Base-by-base conservation (phyloP, 2,113 vertebrate genomes). In the Poeciliopsis retropinna region DNA sequence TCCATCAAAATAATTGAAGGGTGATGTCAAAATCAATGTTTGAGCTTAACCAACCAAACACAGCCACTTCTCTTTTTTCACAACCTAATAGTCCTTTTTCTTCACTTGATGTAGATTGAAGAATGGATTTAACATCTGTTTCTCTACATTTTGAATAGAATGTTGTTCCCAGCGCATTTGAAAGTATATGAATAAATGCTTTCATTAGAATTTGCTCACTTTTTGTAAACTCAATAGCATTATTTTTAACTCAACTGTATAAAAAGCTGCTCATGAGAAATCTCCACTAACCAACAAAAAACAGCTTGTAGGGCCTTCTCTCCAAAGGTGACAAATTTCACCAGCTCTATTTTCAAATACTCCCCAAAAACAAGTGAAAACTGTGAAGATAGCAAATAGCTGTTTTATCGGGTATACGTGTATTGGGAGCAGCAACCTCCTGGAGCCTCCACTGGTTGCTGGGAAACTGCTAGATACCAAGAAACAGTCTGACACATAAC, bases 381-480 rank as follows among this genome's bases (percentile, higher is more conserved):
- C 29, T 32, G 67, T 73, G 34, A 37, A 73, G 60, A 73, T 8
- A 19, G 12, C 62, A 67, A 72, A 72, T 63, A 47, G 34, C 60
- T 64, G n/a, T 76, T 81, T 69, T 72, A 67, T 68, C 72, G 69
- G 70, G 80, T 41, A 67, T 77, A 37, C 51, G 61, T 70, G 70
- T 57, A 54, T 66, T 61, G 60, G 70, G 68, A 76, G 70, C 69
- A 64, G 39, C 61, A 61, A 76, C 70, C 44, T 76, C 57, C 64
- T 27, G 5, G 64, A 64, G 57, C 34, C 61, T 62, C 57, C 47
- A 47, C 65, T 39, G 70, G 80, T 82, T 82, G 80, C 75, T 70
- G 70, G 80, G 80, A 82, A 82, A 82, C 80, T 82, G 68, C 64
- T 44, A 64, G 60, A 51, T 66, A 65, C 61, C 61, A 70, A 82